These are phyloP conservation scores for Falco berigora DNA, from an alignment of 2,797 vertebrate species.

Conservation along the genomic window DNA sequence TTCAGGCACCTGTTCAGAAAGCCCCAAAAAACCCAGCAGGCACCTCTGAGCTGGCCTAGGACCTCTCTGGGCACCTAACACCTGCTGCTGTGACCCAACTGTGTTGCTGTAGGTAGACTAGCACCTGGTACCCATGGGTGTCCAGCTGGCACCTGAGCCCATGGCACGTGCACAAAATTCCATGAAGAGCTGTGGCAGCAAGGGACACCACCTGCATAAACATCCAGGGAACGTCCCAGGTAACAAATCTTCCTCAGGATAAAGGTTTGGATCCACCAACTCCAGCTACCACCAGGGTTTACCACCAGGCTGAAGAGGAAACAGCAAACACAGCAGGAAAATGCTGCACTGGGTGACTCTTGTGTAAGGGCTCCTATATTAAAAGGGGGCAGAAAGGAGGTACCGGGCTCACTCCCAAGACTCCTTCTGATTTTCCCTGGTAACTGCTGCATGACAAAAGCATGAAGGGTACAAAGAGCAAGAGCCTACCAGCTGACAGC, in stretches of 20 bases:
- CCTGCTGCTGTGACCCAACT: neutral
- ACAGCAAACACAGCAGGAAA: neutral
- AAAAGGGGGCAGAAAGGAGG: neutral
- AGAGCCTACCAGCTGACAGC: neutral
- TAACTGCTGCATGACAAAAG: neutral
- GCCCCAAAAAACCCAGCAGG: neutral
- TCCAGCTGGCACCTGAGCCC: neutral
- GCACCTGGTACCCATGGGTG: neutral
- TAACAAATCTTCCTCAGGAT: neutral
- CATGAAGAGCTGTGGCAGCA: neutral
- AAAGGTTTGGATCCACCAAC: neutral
- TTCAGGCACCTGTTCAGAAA: neutral
- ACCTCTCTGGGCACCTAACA: neutral
- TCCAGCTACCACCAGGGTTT: neutral
- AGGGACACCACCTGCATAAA: neutral
- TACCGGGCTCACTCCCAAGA: neutral
- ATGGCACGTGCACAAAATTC: accelerated
- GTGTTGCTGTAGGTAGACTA: neutral
- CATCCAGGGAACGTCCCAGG: neutral
- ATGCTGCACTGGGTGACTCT: neutral
- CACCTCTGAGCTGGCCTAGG: neutral
- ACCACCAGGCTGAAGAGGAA: neutral
- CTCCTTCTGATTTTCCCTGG: neutral
- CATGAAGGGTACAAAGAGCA: neutral
- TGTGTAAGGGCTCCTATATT: neutral